These are phyloP conservation scores for Hyppa rectilinea DNA, from an alignment of 2,888 invertebrate species.

Conservation along the genomic window DNA sequence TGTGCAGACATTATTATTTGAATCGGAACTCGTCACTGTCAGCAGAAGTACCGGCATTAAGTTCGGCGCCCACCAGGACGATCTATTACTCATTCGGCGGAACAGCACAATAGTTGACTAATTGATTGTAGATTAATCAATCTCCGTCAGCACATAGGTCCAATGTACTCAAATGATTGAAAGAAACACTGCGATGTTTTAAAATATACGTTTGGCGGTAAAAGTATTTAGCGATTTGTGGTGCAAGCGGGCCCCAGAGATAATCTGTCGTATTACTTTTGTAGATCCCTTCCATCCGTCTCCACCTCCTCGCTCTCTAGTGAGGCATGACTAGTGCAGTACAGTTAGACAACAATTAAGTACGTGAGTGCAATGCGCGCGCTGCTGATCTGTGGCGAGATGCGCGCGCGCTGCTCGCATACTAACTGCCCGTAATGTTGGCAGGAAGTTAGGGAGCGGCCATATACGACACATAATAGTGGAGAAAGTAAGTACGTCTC, in stretches of 20 bases:
- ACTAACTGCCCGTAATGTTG: conserved; percentile 66
- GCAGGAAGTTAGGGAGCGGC: conserved; percentile 14
- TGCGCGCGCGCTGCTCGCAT: conserved; percentile 60
- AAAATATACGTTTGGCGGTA: too few relatives aligned
- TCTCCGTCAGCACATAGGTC: too few relatives aligned
- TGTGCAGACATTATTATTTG: conserved; percentile 7
- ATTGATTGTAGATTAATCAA: neutral
- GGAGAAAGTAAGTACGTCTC: too few relatives aligned
- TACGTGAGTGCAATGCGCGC: conserved; percentile 78
- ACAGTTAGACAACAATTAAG: conserved; percentile 78
- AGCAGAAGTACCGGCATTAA: neutral
- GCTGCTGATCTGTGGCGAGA: conserved; percentile 58
- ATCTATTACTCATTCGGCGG: too few relatives aligned
- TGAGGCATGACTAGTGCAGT: conserved; percentile 36
- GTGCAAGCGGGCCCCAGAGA: too few relatives aligned
- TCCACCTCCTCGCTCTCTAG: conserved; percentile 3
- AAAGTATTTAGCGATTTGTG: too few relatives aligned
- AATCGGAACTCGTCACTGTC: conserved; percentile 39
- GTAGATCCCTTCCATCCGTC: conserved; percentile 12
- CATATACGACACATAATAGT: too few relatives aligned
- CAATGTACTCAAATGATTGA: too few relatives aligned
- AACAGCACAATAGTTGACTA: too few relatives aligned
- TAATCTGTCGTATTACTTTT: too few relatives aligned
- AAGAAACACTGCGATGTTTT: too few relatives aligned
- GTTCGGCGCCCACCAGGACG: too few relatives aligned